A percentile compares a stretch with the other conserved stretches of the same genome.
Evolutionary conservation across 2,113 vertebrate species (phyloP).

Genomic region (Triplophysa siluroides): DNA sequence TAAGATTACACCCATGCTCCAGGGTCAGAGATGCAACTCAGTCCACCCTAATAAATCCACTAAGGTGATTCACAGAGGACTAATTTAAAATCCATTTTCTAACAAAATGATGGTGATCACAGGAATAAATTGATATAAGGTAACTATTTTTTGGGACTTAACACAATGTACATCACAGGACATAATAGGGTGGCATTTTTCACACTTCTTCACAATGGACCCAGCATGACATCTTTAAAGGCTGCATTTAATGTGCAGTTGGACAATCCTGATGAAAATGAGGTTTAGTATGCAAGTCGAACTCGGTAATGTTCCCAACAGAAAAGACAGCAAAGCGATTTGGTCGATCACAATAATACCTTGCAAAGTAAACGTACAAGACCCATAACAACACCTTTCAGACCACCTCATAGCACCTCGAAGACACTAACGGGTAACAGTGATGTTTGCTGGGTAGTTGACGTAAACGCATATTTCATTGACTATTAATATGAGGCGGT

Average conservation of each 20-base stretch:
- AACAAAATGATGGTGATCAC: background rate
- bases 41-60: background rate
- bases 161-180: background rate
- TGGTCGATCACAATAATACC: background rate
- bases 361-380: background rate
- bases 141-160: no score
- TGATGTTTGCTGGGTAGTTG: background rate
- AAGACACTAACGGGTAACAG: background rate
- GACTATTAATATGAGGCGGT: background rate
- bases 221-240: background rate
- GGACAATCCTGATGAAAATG: background rate
- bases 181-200: background rate
- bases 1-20: background rate
- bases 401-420: background rate
- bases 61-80: background rate
- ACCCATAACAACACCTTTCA: background rate
- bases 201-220: background rate
- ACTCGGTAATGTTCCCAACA: background rate
- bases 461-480: background rate
- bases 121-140: no score
- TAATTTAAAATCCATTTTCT: background rate
- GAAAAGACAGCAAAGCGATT: background rate
- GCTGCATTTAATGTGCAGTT: background rate
- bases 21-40: background rate
- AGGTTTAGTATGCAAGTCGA: background rate